Base-by-base conservation (phyloP, 92 coral and sea anemone genomes). In the Zoanthus sociatus region DNA sequence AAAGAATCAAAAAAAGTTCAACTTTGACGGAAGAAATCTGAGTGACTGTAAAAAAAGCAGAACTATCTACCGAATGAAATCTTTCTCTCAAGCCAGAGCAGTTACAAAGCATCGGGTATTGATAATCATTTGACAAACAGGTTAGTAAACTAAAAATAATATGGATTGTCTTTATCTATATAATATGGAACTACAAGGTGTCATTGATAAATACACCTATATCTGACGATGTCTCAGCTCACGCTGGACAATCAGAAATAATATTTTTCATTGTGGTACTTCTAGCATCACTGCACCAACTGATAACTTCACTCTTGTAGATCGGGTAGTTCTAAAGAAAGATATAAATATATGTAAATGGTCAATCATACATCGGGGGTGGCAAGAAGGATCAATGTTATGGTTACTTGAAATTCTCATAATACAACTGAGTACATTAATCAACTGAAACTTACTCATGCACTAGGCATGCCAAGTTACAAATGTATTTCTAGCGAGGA, bases 241-340 rank as follows among this genome's bases (percentile, higher is more conserved):
- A 44, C 66, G 54, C 54, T 33, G 42, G 42, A 33, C 42, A 1
- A 33, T 33, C 42, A 50, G 12, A 50, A 7, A 50, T 50, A 7
- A 50, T 50, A 50, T 50, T 10, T 50, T 50, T 50, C 12, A 10
- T 50, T 10, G 8, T 50, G 54, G 12, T 50, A 51, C 81, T 48
- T 76, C 33, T 14, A 76, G 48, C 83, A 21, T 17, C 11, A 10
- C 46, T 16, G 31, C 70, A 78, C 3, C 37, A 16, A 32, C 14
- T 47, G 51, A 13, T 60, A 58, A 42, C 70, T 60, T 78, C 50
- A 78, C 2, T 47, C 83, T 78, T 78, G 70, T 31, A 78, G 83
- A 44, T 78, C 83, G 16, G 83, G 83, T 33, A 78, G 83, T 42
- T 78, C 83, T 78, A 32, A 31, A 42, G 71, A 76, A 21, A 14